Percentiles rank a stretch among this genome's conserved stretches.
Evolutionary conservation across 2,888 invertebrate species (phyloP).

Genomic region (Prosapia bicincta): DNA sequence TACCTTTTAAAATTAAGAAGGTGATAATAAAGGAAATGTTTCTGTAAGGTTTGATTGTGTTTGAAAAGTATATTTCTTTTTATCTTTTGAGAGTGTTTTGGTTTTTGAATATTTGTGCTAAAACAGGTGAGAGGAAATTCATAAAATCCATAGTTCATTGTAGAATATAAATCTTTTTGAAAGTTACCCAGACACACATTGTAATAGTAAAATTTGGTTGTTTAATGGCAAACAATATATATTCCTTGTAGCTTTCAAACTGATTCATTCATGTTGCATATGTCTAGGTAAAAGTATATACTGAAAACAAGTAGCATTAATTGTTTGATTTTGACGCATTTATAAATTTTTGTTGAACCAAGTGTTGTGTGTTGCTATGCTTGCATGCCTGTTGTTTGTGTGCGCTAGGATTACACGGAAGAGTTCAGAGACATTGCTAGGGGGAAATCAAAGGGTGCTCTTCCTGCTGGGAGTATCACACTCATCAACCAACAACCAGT

Average conservation of each 20-base stretch:
- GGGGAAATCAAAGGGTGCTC: constrained; percentile 89
- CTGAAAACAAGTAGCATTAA: background rate
- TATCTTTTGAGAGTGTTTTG: background rate
- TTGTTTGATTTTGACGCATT: constrained; percentile 7
- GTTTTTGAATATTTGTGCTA: background rate
- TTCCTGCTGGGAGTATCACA: constrained; percentile 89
- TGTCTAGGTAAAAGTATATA: background rate
- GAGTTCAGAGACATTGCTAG: constrained; percentile 96
- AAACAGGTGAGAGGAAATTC: background rate
- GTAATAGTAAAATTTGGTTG: no score
- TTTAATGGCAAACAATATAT: no score
- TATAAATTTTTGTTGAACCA: background rate
- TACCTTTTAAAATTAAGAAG: no score
- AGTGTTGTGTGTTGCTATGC: constrained; percentile 14
- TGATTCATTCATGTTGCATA: background rate
- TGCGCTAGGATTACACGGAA: constrained; percentile 88
- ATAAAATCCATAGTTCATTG: background rate
- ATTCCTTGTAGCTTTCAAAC: background rate
- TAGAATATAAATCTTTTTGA: background rate
- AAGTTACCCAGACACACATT: background rate
- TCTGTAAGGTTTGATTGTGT: no score
- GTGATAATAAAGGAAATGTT: no score
- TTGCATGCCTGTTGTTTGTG: constrained; percentile 44
- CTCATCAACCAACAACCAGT: constrained; percentile 94
- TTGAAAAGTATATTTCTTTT: background rate